These are phyloP conservation scores for Sipunculus nudus DNA, from an alignment of 2,888 invertebrate genomes.

Conservation along the genomic window DNA sequence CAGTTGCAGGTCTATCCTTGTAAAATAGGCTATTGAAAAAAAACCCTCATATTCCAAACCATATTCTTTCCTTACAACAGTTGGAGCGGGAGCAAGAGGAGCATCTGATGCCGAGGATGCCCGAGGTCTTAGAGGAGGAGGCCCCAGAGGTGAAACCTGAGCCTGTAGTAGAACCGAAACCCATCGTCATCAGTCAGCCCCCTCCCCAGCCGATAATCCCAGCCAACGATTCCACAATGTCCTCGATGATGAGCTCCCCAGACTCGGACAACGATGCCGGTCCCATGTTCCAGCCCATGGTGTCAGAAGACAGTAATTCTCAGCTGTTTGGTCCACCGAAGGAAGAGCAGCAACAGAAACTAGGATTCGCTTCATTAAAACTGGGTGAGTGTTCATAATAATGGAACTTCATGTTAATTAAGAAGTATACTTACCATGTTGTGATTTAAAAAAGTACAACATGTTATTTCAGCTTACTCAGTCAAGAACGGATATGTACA, in stretches of 20 bases:
- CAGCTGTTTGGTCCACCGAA: constrained; percentile 45
- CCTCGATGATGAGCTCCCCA: constrained; percentile 31
- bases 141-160: no score
- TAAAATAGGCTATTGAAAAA: no score
- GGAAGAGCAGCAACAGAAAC: constrained; percentile 42
- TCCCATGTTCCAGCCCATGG: constrained; percentile 36
- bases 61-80: no score
- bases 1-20: no score
- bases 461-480: no score
- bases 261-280: constrained; percentile 41
- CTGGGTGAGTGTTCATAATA: constrained; percentile 40
- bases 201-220: no score
- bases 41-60: no score
- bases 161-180: no score
- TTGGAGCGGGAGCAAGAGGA: constrained; percentile 81
- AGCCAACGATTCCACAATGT: no score
- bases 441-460: no score
- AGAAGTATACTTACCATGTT: background rate
- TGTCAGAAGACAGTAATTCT: constrained; percentile 38
- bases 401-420: background rate
- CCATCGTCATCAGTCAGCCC: no score
- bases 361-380: constrained; percentile 55
- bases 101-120: constrained; percentile 83
- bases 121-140: constrained; percentile 69
- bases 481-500: no score